Base-by-base conservation (phyloP, 2,888 invertebrate species). In the Portevinia maculata region DNA sequence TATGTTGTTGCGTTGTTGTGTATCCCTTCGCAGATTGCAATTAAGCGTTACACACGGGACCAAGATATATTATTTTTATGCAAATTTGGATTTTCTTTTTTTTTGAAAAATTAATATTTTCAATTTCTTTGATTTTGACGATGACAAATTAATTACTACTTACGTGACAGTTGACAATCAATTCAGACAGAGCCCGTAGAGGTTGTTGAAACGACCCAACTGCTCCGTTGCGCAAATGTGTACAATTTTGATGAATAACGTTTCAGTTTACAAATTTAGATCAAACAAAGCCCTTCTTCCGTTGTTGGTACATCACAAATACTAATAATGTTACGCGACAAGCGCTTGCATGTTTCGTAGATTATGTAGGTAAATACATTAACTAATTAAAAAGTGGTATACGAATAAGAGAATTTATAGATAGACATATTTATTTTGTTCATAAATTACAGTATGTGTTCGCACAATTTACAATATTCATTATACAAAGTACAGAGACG, bases 81-180 rank as follows among this genome's bases (percentile, higher is more conserved):
- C 2, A 3, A 32, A 21, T 64, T 64, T 52, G 13, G 30, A 24
- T 39, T 53, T 15, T 46, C 28, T 28, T 55, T 13, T 41, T 21
- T 19, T 74, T 11, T 65, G 9, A 60, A 37, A 60, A 67, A 67
- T 53, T 48, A 17, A 39, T 55, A 8, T 74, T 24, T 67, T 39
- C 5, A 8, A 19, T 44, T 48, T 24, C 37, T 64, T 60, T 69
- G 46, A 50, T 55, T 74, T 74, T 57, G 60, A 79, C 67, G 74
- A 79, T 74, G 74, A 79, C 69, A 79, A 74, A 79, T 79, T 79
- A 79, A 79, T 74, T 74, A 69, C 62, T 74, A 69, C 62, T 52
- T 21, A 53, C 39, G 19, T 70, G 17, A 34, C 50, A 74, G 59
- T 28, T 69, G 67, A 37, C 67, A 74, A 79, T 53, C 79, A 79